phyloP scores from a whole-genome alignment of 1,140 invertebrate species.

The Drosophila carrolli region DNA sequence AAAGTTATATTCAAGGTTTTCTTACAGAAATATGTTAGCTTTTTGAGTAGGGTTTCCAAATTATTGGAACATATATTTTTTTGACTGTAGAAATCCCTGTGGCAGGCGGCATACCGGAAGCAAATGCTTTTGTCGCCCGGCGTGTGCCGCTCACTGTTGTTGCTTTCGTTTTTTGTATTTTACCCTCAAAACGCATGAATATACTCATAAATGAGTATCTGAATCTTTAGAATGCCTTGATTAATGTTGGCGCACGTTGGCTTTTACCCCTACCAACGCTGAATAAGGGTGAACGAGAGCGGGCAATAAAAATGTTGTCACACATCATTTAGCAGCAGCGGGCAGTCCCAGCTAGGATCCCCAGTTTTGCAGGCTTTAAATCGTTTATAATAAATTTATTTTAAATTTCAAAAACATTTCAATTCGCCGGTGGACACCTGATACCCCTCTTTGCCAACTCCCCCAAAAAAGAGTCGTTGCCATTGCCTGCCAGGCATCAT shows the following conservation, averaged over 20 bases:
- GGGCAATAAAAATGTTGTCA: slow-evolving; percentile 79
- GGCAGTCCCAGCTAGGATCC: slow-evolving; percentile 9
- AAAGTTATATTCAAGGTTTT: no score
- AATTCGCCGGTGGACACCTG: slow-evolving; percentile 54
- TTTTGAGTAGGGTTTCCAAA: no score
- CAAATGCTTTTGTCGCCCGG: slow-evolving; percentile 76
- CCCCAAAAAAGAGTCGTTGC: slow-evolving; percentile 33
- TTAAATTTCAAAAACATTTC: slow-evolving; percentile 47
- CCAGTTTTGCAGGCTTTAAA: slow-evolving; percentile 1
- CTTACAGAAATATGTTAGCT: no score
- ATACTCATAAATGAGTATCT: slow-evolving; percentile 46
- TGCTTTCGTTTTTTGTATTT: slow-evolving; percentile 53
- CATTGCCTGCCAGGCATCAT: slow-evolving; percentile 74
- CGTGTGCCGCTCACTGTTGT: slow-evolving; percentile 70
- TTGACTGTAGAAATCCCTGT: neutral
- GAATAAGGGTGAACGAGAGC: slow-evolving; percentile 1
- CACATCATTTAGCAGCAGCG: slow-evolving; percentile 69
- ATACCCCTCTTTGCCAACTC: slow-evolving; percentile 25
- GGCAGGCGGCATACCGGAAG: slow-evolving; percentile 72
- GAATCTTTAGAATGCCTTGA: slow-evolving; percentile 67
- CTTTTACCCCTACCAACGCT: slow-evolving; percentile 61
- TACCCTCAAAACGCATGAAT: slow-evolving; percentile 76
- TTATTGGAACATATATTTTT: neutral
- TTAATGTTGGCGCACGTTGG: slow-evolving; percentile 80
- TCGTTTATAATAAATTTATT: slow-evolving; percentile 30